A percentile compares a stretch with the other conserved stretches of the same genome.
These are phyloP conservation scores for Cheilosia pagana DNA, from an alignment of 2,888 invertebrate species.

Conservation along the genomic window DNA sequence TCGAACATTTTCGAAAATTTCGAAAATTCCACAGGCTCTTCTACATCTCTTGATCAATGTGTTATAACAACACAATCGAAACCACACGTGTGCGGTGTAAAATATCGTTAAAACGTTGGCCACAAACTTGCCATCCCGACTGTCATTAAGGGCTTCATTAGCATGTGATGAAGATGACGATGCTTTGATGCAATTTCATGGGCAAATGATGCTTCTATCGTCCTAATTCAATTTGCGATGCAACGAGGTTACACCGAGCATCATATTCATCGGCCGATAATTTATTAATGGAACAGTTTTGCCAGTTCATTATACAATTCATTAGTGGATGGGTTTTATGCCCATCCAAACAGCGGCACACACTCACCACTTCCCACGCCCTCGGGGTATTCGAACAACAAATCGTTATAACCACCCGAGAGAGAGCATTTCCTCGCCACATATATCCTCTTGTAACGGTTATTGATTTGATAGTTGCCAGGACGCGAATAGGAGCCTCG, in stretches of 20 bases:
- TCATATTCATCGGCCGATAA: slow-evolving; percentile 42
- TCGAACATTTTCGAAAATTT: no score
- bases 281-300: slow-evolving; percentile 67
- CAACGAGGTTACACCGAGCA: slow-evolving; percentile 25
- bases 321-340: slow-evolving; percentile 24
- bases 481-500: slow-evolving; percentile 1
- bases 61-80: no score
- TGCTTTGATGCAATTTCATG: slow-evolving; percentile 32
- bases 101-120: not conserved
- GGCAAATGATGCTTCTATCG: slow-evolving; percentile 11
- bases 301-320: slow-evolving; percentile 60
- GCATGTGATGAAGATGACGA: not conserved
- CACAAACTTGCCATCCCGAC: slow-evolving; percentile 3
- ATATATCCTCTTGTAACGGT: slow-evolving; percentile 9
- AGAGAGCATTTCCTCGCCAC: not conserved
- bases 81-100: no score
- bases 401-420: not conserved
- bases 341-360: not conserved
- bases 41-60: no score
- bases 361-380: no score
- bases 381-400: not conserved
- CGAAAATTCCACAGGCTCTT: no score
- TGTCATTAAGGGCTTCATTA: slow-evolving; percentile 6
- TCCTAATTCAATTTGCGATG: slow-evolving; percentile 43
- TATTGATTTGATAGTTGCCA: not conserved